These are phyloP conservation scores for Yponomeuta evonymella DNA, from an alignment of 2,888 invertebrate genomes.

Conservation along the genomic window DNA sequence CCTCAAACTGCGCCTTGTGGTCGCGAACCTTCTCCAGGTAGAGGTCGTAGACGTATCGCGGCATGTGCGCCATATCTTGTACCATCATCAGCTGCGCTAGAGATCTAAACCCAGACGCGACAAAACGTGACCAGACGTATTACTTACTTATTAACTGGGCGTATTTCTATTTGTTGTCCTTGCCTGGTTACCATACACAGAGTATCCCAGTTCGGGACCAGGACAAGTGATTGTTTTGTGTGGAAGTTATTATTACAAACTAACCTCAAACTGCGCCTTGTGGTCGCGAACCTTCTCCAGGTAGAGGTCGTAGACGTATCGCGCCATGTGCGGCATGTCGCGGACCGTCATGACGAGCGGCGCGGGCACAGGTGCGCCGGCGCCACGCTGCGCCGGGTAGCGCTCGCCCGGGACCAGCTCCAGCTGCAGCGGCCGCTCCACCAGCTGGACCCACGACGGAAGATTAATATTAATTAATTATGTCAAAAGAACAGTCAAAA, in stretches of 20 bases:
- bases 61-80: not conserved
- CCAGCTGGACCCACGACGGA: slow-evolving; percentile 74
- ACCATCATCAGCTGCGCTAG: not conserved
- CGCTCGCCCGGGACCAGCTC: slow-evolving; percentile 87
- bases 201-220: no score
- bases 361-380: slow-evolving; percentile 52
- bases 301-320: slow-evolving; percentile 96
- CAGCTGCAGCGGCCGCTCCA: slow-evolving; percentile 86
- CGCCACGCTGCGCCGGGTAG: slow-evolving; percentile 82
- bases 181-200: no score
- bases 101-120: no score
- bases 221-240: no score
- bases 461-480: no score
- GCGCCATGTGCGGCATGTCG: slow-evolving; percentile 96
- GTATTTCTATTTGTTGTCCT: no score
- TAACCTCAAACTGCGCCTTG: slow-evolving; percentile 1
- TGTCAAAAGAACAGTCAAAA: no score
- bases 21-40: not conserved
- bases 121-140: no score
- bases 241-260: not conserved
- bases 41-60: not conserved
- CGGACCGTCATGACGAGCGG: slow-evolving; percentile 79
- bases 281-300: slow-evolving; percentile 78
- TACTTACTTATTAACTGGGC: no score
- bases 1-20: no score